Evolutionary conservation across 2,113 vertebrate species (phyloP).

Genomic region (Toxotes chatareus): DNA sequence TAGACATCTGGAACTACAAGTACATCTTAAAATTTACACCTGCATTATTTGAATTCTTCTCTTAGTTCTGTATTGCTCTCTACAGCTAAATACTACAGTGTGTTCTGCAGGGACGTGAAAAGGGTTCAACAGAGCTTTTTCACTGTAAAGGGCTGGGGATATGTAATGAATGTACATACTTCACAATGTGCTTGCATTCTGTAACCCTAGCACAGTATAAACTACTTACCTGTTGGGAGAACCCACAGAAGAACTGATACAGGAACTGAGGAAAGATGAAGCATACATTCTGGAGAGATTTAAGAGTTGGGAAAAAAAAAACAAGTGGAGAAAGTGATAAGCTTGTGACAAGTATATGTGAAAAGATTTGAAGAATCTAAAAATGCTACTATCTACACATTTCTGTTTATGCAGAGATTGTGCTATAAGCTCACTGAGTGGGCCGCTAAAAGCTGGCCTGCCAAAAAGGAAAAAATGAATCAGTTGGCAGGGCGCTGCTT

Average conservation of each 20-base stretch:
- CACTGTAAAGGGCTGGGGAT: background rate
- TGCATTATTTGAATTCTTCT: background rate
- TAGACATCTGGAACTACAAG: conserved; percentile 2
- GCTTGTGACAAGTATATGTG: conserved; percentile 52
- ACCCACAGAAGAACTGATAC: conserved; percentile 99
- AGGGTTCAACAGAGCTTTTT: background rate
- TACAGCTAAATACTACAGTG: background rate
- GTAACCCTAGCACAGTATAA: background rate
- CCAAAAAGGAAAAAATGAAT: conserved; percentile 66
- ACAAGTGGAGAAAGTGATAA: conserved; percentile 43
- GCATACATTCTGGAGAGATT: conserved; percentile 93
- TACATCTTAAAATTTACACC: background rate
- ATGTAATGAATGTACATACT: no score
- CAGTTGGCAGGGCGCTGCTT: conserved; percentile 62
- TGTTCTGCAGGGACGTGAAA: background rate
- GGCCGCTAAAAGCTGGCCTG: conserved; percentile 60
- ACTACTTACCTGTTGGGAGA: conserved; percentile 93
- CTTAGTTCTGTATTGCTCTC: background rate
- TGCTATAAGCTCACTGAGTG: conserved; percentile 71
- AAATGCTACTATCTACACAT: conserved; percentile 64
- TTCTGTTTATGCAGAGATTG: conserved; percentile 66
- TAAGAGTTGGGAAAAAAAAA: conserved; percentile 13
- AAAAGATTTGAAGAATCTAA: conserved; percentile 61
- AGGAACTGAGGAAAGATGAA: conserved; percentile 99
- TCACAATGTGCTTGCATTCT: background rate